A percentile compares a stretch with the other conserved stretches of the same genome.
These are phyloP conservation scores for Micoletzkya japonica DNA, from an alignment of 2,888 invertebrate genomes.

Conservation along the genomic window DNA sequence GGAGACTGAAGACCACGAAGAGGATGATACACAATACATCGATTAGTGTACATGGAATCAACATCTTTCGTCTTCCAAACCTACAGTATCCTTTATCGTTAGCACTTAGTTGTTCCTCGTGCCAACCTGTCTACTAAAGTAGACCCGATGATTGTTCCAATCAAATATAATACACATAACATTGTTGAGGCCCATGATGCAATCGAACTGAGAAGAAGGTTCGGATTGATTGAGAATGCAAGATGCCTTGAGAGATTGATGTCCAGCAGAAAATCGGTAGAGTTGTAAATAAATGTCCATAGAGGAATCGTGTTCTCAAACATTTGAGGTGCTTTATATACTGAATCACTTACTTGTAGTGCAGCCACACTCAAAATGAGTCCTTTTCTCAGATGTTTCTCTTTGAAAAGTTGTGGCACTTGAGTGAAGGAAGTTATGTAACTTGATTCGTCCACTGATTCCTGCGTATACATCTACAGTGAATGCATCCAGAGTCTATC, in stretches of 20 bases:
- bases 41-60: constrained; percentile 39
- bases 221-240: no score
- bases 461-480: neutral
- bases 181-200: no score
- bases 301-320: neutral
- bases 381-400: neutral
- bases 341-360: neutral
- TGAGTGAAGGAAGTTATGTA: neutral
- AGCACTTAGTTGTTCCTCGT: no score
- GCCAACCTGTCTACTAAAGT: no score
- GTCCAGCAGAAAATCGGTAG: neutral
- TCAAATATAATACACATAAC: no score
- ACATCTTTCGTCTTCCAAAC: constrained; percentile 41
- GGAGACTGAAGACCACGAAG: constrained; percentile 41
- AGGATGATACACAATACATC: constrained; percentile 37
- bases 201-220: no score
- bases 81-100: no score
- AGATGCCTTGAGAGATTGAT: no score
- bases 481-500: no score
- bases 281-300: neutral
- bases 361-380: neutral
- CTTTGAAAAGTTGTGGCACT: neutral
- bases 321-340: neutral
- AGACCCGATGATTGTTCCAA: no score
- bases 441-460: neutral